Base-by-base conservation (phyloP, 2,797 vertebrate genomes). In the Premnoplex brunnescens region DNA sequence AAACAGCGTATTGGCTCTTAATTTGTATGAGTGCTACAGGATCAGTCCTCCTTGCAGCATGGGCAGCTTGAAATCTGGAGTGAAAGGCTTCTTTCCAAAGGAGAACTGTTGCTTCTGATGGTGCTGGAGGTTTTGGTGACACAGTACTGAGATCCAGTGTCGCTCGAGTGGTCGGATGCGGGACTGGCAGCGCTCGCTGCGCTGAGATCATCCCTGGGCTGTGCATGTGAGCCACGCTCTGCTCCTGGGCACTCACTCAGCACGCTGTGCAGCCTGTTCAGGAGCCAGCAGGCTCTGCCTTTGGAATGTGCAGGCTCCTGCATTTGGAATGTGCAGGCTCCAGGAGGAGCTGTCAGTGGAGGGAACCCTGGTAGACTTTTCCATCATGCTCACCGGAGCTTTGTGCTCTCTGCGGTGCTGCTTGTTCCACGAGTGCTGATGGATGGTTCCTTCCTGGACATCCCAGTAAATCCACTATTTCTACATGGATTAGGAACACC, bases 381-480 rank as follows among this genome's bases (percentile, higher is more conserved):
- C 68, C 49, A 14, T 56, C 36, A 3, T 10, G 9, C 26, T 34
- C 6, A 2, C 39, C 32, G 78, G 49, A 75, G 75, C 58, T 73
- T 64, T 80, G 49, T 3, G 0, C 21, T 82, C 48, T 66, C 24
- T 60, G 39, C 52, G 18, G 52, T 55, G 72, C 81, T 71, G 9
- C 9, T 0, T 28, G 2, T 37, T 69, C 72, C 62, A 19, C 3
- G 52, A 43, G 39, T 72, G 63, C 12, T 44, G 59, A 44, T 30
- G 62, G 32, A 28, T 62, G 43, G 39, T 39, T 92, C 63, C 78
- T 92, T 56, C 0, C 0, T 58, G 79, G 72, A 9, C 58, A 22
- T 39, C 55, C 75, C 59, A 59, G 81, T 62, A 85, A 62, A 89
- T 75, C 81, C 51, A 28, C 36, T 56, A 72, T 81, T 96, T 89